A percentile compares a stretch with the other conserved stretches of the same genome.
Evolutionary conservation across 2,888 invertebrate genomes (phyloP).

Genomic region (Phymatocera aterrima): DNA sequence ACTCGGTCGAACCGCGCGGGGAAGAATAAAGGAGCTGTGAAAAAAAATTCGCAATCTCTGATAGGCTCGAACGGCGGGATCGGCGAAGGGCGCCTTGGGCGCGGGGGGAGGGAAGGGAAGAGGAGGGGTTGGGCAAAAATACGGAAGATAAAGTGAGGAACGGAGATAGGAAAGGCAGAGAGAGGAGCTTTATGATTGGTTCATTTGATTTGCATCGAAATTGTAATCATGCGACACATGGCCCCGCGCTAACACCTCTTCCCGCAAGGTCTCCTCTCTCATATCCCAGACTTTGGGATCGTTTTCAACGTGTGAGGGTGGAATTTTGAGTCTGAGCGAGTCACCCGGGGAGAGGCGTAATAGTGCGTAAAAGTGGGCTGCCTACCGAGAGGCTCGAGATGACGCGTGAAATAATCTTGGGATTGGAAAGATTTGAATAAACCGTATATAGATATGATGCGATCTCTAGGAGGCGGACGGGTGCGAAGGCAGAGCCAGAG

Average conservation of each 20-base stretch:
- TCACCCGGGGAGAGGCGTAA: conserved; percentile 40
- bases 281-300: conserved; percentile 39
- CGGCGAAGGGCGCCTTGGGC: too few relatives aligned
- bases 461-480: not conserved
- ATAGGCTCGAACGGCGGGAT: conserved; percentile 23
- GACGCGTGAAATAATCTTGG: conserved; percentile 49
- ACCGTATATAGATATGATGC: conserved; percentile 38
- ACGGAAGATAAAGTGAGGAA: conserved; percentile 15
- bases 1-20: conserved; percentile 34
- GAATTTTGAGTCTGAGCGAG: conserved; percentile 40
- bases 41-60: conserved; percentile 44
- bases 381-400: conserved; percentile 41
- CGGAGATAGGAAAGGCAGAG: not conserved
- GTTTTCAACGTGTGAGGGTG: conserved; percentile 40
- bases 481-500: too few relatives aligned
- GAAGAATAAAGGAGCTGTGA: not conserved
- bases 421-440: conserved; percentile 50
- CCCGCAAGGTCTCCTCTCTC: conserved; percentile 29
- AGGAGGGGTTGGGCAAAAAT: too few relatives aligned
- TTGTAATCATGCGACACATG: conserved; percentile 62
- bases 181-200: conserved; percentile 58
- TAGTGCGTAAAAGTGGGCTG: conserved; percentile 47
- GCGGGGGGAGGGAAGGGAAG: too few relatives aligned
- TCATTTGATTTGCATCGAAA: conserved; percentile 62
- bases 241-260: conserved; percentile 51